Conservation (phyloP, 2,797 vertebrate species). For the Rachycentron canadum region DNA sequence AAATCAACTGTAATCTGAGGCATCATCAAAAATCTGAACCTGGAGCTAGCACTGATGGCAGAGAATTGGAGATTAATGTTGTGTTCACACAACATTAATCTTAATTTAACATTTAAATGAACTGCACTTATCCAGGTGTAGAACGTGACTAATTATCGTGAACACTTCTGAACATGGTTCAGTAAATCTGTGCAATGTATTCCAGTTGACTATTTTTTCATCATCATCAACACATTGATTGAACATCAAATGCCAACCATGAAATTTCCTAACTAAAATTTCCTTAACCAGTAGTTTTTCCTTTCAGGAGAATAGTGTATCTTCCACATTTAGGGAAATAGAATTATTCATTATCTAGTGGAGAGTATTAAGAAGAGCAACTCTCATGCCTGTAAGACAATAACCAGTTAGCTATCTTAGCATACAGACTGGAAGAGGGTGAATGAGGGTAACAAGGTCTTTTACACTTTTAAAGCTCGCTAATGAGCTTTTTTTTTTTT, state of each 20-base stretch:
- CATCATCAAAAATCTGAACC: slow-evolving; percentile 28
- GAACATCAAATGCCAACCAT: slow-evolving; percentile 7
- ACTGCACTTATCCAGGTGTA: neutral
- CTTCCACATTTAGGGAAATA: neutral
- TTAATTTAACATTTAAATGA: slow-evolving; percentile 36
- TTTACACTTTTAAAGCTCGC: neutral
- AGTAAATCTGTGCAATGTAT: neutral
- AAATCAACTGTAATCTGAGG: slow-evolving; percentile 11
- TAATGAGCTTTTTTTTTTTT: slow-evolving; percentile 11
- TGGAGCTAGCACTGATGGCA: slow-evolving; percentile 30
- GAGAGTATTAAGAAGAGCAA: too few relatives aligned
- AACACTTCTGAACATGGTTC: neutral
- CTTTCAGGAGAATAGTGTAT: neutral
- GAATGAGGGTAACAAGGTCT: neutral
- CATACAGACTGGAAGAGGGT: neutral
- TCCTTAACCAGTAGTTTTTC: neutral
- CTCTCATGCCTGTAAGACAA: neutral
- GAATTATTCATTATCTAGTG: neutral
- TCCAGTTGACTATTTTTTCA: neutral
- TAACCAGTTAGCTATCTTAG: neutral
- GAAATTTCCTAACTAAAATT: neutral
- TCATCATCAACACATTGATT: neutral
- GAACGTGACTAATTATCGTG: neutral
- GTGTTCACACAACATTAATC: slow-evolving; percentile 5
- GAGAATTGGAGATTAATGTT: slow-evolving; percentile 22